Evolutionary conservation across 2,888 invertebrate genomes (phyloP).

Genomic region (Pyralis farinalis): DNA sequence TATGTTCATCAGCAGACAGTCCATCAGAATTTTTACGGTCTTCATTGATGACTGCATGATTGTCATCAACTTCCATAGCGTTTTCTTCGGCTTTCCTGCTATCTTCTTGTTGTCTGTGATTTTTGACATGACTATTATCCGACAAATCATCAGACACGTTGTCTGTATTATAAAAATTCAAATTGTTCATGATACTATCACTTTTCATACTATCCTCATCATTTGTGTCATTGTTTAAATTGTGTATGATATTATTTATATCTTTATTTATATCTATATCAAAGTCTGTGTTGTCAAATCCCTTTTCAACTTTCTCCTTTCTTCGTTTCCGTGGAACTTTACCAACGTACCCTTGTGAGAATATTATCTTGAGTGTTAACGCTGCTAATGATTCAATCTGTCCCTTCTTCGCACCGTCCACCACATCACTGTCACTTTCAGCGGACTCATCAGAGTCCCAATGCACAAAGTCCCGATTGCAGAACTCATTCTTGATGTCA

Average conservation of each 20-base stretch:
- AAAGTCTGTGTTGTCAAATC: constrained; percentile 22
- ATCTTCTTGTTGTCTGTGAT: too few species aligned
- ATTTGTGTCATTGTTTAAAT: constrained; percentile 23
- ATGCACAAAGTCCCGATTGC: constrained; percentile 37
- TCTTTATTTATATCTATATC: constrained; percentile 28
- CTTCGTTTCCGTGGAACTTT: constrained; percentile 45
- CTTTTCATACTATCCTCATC: constrained; percentile 10
- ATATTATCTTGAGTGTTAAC: constrained; percentile 48
- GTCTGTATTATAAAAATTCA: not conserved
- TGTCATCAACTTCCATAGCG: too few species aligned
- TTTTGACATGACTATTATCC: not conserved
- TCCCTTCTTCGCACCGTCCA: constrained; percentile 13
- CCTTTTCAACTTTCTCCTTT: constrained; percentile 30
- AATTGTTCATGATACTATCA: constrained; percentile 12
- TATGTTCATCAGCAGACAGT: not conserved
- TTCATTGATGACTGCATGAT: not conserved
- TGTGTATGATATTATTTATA: constrained; percentile 40
- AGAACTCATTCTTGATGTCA: constrained; percentile 36
- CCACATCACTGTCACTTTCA: constrained; percentile 21
- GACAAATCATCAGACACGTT: not conserved
- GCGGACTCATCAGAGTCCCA: constrained; percentile 57
- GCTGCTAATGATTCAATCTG: constrained; percentile 33
- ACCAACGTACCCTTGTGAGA: constrained; percentile 44
- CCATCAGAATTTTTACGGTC: not conserved
- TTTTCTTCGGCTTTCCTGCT: too few species aligned